Evolutionary conservation across 2,113 vertebrate genomes (phyloP).

Genomic region (Coryphaenoides rupestris): DNA sequence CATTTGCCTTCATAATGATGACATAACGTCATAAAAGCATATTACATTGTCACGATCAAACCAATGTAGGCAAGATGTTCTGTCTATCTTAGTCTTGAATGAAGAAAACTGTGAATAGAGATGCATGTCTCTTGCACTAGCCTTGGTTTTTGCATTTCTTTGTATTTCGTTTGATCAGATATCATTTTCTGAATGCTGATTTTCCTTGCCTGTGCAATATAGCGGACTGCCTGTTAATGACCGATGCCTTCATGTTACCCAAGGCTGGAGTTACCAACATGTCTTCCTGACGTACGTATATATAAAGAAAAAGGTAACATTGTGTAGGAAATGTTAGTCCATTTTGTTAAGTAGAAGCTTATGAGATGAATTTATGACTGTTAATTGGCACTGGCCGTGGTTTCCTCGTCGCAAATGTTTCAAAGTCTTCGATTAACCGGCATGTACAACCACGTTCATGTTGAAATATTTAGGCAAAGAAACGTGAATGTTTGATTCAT

Average conservation of each 20-base stretch:
- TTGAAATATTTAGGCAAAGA: not conserved
- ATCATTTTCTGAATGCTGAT: constrained; percentile 7
- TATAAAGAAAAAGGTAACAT: not conserved
- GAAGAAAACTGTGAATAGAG: constrained; percentile 61
- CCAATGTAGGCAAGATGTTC: constrained; percentile 8
- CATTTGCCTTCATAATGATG: constrained; percentile 13
- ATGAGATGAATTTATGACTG: no score
- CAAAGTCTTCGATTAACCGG: constrained; percentile 10
- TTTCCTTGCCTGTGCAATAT: constrained; percentile 31
- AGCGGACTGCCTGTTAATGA: constrained; percentile 3
- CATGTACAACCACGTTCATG: not conserved
- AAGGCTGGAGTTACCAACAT: constrained; percentile 16
- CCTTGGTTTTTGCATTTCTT: constrained; percentile 13
- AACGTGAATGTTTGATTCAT: not conserved
- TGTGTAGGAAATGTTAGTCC: not conserved
- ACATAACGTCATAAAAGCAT: constrained; percentile 4
- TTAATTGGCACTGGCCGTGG: not conserved
- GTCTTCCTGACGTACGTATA: constrained; percentile 9
- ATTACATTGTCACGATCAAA: not conserved
- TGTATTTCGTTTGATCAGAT: no score
- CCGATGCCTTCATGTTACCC: constrained; percentile 30
- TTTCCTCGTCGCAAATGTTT: constrained; percentile 27
- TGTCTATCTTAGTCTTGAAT: constrained; percentile 3
- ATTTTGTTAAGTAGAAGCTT: no score
- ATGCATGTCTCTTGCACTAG: constrained; percentile 46